Evolutionary conservation across 2,888 invertebrate species (phyloP).

Genomic region (Koerneria pararmatus): DNA sequence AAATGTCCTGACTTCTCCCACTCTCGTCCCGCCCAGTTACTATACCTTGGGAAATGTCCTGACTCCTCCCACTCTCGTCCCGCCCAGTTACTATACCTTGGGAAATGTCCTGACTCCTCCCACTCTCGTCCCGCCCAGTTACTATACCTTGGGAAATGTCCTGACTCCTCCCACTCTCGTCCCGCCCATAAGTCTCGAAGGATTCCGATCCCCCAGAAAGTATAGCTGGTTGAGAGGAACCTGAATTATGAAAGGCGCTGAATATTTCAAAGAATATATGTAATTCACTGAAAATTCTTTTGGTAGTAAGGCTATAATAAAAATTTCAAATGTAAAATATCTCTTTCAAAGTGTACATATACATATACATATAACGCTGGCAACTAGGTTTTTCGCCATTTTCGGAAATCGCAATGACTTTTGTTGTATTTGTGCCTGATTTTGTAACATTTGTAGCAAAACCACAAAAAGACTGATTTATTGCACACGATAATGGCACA

Average conservation of each 20-base stretch:
- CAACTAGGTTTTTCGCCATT: too few species aligned
- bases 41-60: conserved; percentile 59
- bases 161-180: conserved; percentile 57
- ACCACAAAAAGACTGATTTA: too few species aligned
- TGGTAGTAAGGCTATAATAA: background rate
- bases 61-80: conserved; percentile 58
- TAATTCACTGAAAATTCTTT: background rate
- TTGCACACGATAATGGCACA: too few species aligned
- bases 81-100: conserved; percentile 37
- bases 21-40: background rate
- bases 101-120: conserved; percentile 59
- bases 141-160: conserved; percentile 57
- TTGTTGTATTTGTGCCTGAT: too few species aligned
- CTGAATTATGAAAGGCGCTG: conserved; percentile 25
- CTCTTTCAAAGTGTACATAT: too few species aligned
- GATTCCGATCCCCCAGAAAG: conserved; percentile 59
- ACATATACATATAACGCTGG: too few species aligned
- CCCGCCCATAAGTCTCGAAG: conserved; percentile 56
- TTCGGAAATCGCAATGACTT: too few species aligned
- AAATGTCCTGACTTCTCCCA: too few species aligned
- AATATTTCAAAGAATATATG: background rate
- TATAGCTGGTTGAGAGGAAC: conserved; percentile 59
- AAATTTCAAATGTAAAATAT: too few species aligned
- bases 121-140: conserved; percentile 47
- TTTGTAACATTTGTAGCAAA: too few species aligned